Evolutionary conservation across 2,888 invertebrate species (phyloP).

Genomic region (Eilema sororculum): DNA sequence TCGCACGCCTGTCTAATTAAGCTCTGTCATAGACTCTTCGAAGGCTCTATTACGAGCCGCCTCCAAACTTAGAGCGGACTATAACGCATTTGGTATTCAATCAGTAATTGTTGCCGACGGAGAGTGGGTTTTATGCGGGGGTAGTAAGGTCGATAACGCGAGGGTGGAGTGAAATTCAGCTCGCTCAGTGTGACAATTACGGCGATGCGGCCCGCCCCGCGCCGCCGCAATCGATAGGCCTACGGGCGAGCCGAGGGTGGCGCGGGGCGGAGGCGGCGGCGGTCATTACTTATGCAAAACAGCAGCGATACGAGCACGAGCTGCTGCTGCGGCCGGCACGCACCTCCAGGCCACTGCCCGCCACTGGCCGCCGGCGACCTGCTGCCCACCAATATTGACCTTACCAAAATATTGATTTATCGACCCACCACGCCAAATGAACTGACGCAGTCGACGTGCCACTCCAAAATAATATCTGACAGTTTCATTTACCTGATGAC

Average conservation of each 20-base stretch:
- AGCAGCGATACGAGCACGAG: slow-evolving; percentile 68
- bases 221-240: slow-evolving; percentile 90
- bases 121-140: slow-evolving; percentile 74
- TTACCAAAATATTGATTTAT: slow-evolving; percentile 59
- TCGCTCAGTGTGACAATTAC: slow-evolving; percentile 86
- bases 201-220: slow-evolving; percentile 87
- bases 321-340: slow-evolving; percentile 54
- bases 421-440: slow-evolving; percentile 45
- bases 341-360: slow-evolving; percentile 30
- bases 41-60: slow-evolving; percentile 86
- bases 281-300: slow-evolving; percentile 86
- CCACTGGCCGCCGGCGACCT: slow-evolving; percentile 28
- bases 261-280: slow-evolving; percentile 62
- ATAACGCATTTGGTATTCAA: slow-evolving; percentile 84
- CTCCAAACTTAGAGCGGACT: slow-evolving; percentile 84
- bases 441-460: slow-evolving; percentile 30
- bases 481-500: slow-evolving; percentile 49
- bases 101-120: slow-evolving; percentile 62
- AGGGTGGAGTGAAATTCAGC: slow-evolving; percentile 76
- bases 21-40: slow-evolving; percentile 86
- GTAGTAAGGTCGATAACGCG: slow-evolving; percentile 79
- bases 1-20: slow-evolving; percentile 86
- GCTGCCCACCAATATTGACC: slow-evolving; percentile 56
- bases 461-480: slow-evolving; percentile 27
- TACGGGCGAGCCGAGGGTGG: slow-evolving; percentile 86